A percentile compares a stretch with the other conserved stretches of the same genome.
Conservation (phyloP, 1,140 invertebrate genomes). For the Drosophila miranda region DNA sequence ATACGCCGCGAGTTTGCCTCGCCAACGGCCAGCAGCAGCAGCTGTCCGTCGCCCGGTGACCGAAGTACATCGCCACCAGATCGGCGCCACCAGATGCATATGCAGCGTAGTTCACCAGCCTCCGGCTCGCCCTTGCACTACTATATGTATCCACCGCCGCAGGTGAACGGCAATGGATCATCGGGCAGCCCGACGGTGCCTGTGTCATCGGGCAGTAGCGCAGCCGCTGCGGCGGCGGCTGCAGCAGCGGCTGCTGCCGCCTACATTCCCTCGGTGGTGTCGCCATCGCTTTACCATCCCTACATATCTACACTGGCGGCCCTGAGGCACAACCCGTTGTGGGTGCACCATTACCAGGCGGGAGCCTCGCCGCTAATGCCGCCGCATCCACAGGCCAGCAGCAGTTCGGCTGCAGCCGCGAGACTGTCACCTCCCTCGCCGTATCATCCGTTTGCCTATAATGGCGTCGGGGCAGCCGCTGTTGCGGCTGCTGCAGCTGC, state of each 20-base stretch:
- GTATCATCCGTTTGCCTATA: conserved; percentile 74
- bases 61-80: conserved; percentile 64
- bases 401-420: conserved; percentile 37
- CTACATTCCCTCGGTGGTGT: conserved; percentile 77
- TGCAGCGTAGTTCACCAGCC: conserved; percentile 61
- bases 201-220: conserved; percentile 42
- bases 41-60: conserved; percentile 69
- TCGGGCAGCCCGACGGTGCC: conserved; percentile 37
- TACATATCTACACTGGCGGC: conserved; percentile 82
- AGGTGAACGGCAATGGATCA: conserved; percentile 55
- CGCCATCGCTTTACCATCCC: conserved; percentile 75
- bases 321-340: conserved; percentile 82
- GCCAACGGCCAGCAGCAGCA: conserved; percentile 68
- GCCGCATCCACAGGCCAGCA: conserved; percentile 47
- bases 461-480: conserved; percentile 70
- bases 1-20: conserved; percentile 81
- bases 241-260: conserved; percentile 68
- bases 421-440: conserved; percentile 66
- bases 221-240: conserved; percentile 53
- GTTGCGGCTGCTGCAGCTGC: conserved; percentile 69
- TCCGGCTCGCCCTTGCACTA: conserved; percentile 67
- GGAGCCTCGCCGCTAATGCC: conserved; percentile 73
- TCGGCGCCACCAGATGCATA: conserved; percentile 45
- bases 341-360: conserved; percentile 84
- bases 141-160: conserved; percentile 72